phyloP scores from a whole-genome alignment of 2,797 vertebrate genomes.

The Staurois parvus region DNA sequence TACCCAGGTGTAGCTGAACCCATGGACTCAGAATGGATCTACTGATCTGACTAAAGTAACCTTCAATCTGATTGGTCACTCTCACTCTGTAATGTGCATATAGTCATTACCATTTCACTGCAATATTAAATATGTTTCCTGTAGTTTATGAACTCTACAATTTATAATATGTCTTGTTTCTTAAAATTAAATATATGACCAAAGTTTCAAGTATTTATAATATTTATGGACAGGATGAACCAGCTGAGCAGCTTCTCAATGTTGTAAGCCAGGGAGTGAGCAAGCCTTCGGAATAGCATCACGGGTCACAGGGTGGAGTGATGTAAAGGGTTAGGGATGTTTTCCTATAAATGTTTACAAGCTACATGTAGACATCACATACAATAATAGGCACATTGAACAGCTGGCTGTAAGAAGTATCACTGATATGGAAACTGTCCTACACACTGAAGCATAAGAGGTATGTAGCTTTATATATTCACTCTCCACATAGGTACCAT shows the following conservation, averaged over 20 bases:
- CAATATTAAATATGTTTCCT: too few species aligned
- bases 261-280: slow-evolving; percentile 6
- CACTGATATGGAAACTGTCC: not conserved
- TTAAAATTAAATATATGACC: not conserved
- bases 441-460: not conserved
- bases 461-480: slow-evolving; percentile 5
- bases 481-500: not conserved
- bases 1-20: too few species aligned
- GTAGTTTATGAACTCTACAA: too few species aligned
- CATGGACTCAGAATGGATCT: too few species aligned
- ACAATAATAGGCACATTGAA: not conserved
- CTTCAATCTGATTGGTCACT: too few species aligned
- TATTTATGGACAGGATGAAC: slow-evolving; percentile 19
- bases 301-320: slow-evolving; percentile 35
- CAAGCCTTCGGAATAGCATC: not conserved
- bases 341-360: not conserved
- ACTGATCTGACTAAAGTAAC: too few species aligned
- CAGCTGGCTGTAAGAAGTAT: not conserved
- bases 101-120: too few species aligned
- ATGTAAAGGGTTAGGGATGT: not conserved
- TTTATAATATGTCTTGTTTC: not conserved
- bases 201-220: not conserved
- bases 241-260: slow-evolving; percentile 24
- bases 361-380: not conserved
- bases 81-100: too few species aligned